Conservation (phyloP, 2,113 vertebrate species). For the Nycticebus coucang region DNA sequence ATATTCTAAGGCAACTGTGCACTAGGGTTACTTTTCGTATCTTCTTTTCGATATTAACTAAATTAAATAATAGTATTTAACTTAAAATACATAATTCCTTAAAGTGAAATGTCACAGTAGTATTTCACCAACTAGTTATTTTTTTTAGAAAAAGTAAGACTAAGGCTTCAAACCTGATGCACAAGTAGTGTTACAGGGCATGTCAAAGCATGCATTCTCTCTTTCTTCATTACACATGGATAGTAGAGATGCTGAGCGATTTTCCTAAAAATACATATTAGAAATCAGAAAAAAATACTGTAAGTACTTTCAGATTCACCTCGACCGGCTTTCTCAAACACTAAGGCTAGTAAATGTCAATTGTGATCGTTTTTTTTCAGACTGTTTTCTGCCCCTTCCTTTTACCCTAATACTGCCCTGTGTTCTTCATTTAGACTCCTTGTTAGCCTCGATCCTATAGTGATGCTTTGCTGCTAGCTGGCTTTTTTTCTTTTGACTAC, state of each 20-base stretch:
- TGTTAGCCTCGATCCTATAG: background rate
- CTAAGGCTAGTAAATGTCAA: background rate
- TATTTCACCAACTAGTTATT: background rate
- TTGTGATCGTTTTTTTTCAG: background rate
- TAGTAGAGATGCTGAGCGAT: constrained; percentile 33
- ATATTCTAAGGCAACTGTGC: constrained; percentile 7
- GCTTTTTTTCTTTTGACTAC: background rate
- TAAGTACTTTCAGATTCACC: background rate
- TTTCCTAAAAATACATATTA: constrained; percentile 78
- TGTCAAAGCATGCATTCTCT: constrained; percentile 47
- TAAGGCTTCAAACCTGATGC: constrained; percentile 80
- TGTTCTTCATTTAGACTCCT: background rate
- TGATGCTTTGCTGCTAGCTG: background rate
- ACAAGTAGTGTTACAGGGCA: constrained; percentile 37
- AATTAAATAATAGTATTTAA: background rate
- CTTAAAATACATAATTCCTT: background rate
- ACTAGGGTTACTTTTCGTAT: constrained; percentile 5
- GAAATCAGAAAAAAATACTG: background rate
- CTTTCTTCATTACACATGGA: constrained; percentile 72
- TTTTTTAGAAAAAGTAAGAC: background rate
- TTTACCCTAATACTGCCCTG: background rate
- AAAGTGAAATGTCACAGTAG: background rate
- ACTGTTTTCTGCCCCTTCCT: background rate
- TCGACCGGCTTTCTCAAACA: background rate
- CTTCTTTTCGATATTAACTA: background rate